Base-by-base conservation (phyloP, 2,797 vertebrate genomes). In the Erpetoichthys calabaricus region DNA sequence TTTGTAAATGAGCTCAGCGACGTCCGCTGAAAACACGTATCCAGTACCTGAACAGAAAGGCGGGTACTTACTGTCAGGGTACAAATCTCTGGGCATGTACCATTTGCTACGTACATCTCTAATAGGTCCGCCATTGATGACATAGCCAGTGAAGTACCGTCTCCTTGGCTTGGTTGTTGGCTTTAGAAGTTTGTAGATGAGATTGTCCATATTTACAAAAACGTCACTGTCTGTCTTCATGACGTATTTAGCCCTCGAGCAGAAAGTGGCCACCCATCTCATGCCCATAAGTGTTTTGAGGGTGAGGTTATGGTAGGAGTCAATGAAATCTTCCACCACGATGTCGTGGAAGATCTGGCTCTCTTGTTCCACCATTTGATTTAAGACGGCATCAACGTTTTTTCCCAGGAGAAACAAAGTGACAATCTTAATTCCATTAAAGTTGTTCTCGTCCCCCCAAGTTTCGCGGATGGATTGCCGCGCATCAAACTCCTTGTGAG, bases 201-300 rank as follows among this genome's bases (percentile, higher is more conserved):
- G 89, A 66, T 98, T 99, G 76, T 99, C 96, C 93, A 99, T 98
- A 82, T 99, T 98, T 71, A 99, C 92, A 67, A 92, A 99, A 80
- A 99, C 96, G 75, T 98, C 96, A n/a, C 94, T 98, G 86, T 99
- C 96, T 2, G 94, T 97, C 80, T 99, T 99, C 79, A 99, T 95
- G 64, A 99, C 81, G 0, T 99, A 98, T 55, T 94, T 92, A 51
- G 93, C 91, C 72, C 91, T 92, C 25, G 92, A 73, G 70, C 96
- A 99, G 67, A 89, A 98, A 0, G 87, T 94, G 67, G 94, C 91
- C 58, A 97, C 85, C 96, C 96, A 99, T 64, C 91, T 88, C 94
- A 99, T 91, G 3, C 96, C 96, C 96, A 99, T 99, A 62, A 99
- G n/a, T 0, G 96, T 99, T 80, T 99, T 98, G 2, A 99, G 85